phyloP scores from a whole-genome alignment of 2,113 vertebrate genomes.

The Dolichallabes microphthalmus region DNA sequence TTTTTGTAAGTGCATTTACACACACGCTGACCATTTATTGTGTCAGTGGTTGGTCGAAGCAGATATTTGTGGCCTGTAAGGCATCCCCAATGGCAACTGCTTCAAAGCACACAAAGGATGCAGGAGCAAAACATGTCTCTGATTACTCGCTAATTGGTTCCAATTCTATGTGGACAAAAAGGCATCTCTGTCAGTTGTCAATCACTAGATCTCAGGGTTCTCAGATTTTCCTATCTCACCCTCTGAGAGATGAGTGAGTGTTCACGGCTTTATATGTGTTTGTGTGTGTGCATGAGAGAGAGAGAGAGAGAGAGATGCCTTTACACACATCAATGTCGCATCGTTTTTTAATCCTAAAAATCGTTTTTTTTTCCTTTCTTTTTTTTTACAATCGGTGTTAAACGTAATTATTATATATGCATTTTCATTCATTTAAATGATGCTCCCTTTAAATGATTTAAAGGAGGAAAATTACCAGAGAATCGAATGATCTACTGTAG shows the following conservation, averaged over 20 bases:
- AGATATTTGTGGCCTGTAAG: slow-evolving; percentile 65
- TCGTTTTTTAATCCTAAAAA: background rate
- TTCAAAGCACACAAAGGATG: slow-evolving; percentile 77
- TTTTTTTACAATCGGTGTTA: background rate
- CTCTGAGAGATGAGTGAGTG: background rate
- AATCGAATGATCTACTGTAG: too few species aligned
- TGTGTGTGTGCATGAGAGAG: background rate
- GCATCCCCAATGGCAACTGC: slow-evolving; percentile 69
- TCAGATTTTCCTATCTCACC: slow-evolving; percentile 18
- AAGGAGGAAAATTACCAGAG: background rate
- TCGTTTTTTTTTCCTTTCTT: background rate
- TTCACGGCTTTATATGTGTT: background rate
- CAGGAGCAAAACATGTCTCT: slow-evolving; percentile 78
- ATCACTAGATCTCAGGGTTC: slow-evolving; percentile 38
- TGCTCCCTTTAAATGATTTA: background rate
- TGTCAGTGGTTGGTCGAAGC: slow-evolving; percentile 46
- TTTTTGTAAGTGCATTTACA: slow-evolving; percentile 28
- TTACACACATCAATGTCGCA: background rate
- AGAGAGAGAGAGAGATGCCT: slow-evolving; percentile 5
- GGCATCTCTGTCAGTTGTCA: slow-evolving; percentile 40
- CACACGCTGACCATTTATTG: slow-evolving; percentile 50
- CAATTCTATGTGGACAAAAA: slow-evolving; percentile 64
- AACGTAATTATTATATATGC: background rate
- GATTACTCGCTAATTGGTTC: slow-evolving; percentile 91
- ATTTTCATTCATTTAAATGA: background rate